phyloP scores from a whole-genome alignment of 2,888 invertebrate species.

The Caenorhabditis zanzibari region DNA sequence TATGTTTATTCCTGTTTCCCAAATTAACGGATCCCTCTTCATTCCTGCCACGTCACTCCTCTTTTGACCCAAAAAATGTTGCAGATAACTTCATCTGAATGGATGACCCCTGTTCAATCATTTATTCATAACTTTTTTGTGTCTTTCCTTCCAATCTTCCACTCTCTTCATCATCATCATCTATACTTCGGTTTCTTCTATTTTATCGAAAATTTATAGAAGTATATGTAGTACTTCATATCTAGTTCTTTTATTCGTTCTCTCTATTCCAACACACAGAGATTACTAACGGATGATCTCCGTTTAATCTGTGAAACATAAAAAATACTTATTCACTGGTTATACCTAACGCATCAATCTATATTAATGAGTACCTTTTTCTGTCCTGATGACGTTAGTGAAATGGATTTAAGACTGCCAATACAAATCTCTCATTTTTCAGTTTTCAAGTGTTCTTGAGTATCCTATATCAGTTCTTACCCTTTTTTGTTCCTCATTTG shows the following conservation, averaged over 20 bases:
- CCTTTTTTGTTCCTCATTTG: too few relatives aligned
- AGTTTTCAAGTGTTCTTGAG: too few relatives aligned
- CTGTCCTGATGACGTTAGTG: conserved; percentile 29
- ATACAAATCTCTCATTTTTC: too few relatives aligned
- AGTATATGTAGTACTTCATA: not conserved
- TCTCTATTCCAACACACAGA: not conserved
- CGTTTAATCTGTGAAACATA: conserved; percentile 59
- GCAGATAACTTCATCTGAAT: conserved; percentile 19
- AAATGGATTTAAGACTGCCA: too few relatives aligned
- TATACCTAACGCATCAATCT: conserved; percentile 22
- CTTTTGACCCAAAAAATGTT: conserved; percentile 20
- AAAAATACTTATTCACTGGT: conserved; percentile 25
- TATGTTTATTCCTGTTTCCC: conserved; percentile 22
- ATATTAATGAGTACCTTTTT: conserved; percentile 18
- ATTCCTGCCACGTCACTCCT: conserved; percentile 16
- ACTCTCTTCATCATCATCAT: conserved; percentile 16
- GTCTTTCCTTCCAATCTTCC: conserved; percentile 21
- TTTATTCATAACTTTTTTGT: conserved; percentile 52
- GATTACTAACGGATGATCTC: conserved; percentile 49
- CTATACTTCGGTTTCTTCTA: conserved; percentile 4
- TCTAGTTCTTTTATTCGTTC: conserved; percentile 2
- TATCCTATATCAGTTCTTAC: too few relatives aligned
- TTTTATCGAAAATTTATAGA: conserved; percentile 5
- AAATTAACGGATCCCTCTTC: conserved; percentile 5
- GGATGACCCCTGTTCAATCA: conserved; percentile 22